Base-by-base conservation (phyloP, 1,140 invertebrate species). In the Aphelenchoides avenae region DNA sequence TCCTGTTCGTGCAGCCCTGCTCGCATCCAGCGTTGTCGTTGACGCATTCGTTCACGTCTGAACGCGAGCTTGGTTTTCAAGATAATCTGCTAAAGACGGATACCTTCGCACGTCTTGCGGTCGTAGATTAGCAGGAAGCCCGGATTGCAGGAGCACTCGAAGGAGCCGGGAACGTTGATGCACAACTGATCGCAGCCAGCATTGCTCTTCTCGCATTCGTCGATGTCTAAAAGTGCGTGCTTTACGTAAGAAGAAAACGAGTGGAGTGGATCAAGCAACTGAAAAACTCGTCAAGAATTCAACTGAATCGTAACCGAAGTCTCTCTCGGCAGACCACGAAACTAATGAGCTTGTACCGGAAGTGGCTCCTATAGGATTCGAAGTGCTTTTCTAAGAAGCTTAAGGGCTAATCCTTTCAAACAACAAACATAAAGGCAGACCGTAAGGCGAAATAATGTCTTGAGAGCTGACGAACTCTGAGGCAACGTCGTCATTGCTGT, bases 1-100 rank as follows among this genome's bases (percentile, higher is more conserved):
- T 84, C 18, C 86, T 87, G 73, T 95, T 95, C 47, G 86, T 85
- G 78, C 91, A 94, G 2, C 22, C 30, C 44, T 59, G 49, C 24
- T 20, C 41, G 41, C 48, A 65, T 1, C 42, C 30, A 9, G 51
- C 27, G 18, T 61, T 29, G 37, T 51, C 44, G 37, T 55, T 43
- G 2, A 58, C 15, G 18, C 64, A 76, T 53, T 73, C 71, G 40
- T 73, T 69, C 7, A 76, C 41, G 42, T 72, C 68, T 71, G 24
- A 29, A 55, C 54, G 13, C 39, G 5, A 56, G 20, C 20, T 11
- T 4, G 7, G n/a, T 47, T 5, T n/a, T n/a, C n/a, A 57, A 7
- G 56, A 29, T 30, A 4, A 57, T 55, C 51, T 15, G 15, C 6
- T 15, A 58, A 33, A 43, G 20, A 41, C 54, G 57, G n/a, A n/a